Base-by-base conservation (phyloP, 2,113 vertebrate species). In the Danionella cerebrum region DNA sequence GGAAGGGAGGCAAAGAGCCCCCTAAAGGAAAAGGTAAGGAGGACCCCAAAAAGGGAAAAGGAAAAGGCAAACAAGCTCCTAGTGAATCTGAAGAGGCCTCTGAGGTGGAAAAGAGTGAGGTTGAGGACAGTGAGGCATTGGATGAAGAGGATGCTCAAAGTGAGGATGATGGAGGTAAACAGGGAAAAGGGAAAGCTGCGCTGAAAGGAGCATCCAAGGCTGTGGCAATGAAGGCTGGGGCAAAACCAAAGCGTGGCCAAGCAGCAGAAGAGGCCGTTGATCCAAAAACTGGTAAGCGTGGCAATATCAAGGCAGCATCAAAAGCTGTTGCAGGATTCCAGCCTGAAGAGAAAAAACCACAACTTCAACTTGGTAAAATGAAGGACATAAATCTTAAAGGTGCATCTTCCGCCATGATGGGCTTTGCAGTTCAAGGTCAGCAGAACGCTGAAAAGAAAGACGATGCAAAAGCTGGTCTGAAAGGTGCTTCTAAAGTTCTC, bases 81-180 rank as follows among this genome's bases (percentile, higher is more conserved):
- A 90, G 76, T 6, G 91, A 94, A 62, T 89, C 87, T 0, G 92
- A 93, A 55, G 90, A 93, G 24, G 86, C 82, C 18, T 90, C 89
- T 0, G 91, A 92, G 1, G 38, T 58, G 0, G 87, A 90, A 64
- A 84, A 83, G 60, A 75, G 76, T 38, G 84, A 83, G 42, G 44
- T 71, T 38, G 75, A 80, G 53, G 88, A 79, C 58, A 80, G 69
- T 0, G 83, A 86, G 14, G 50, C 50, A 6, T 58, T 77, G 42
- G 79, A 84, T 42, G 67, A 89, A 6, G 86, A 77, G 25, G 78
- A 76, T 22, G 69, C 82, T 50, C 78, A 77, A 2, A 85, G 71
- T 0, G 89, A 89, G 50, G 86, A 89, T 57, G 90, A 87, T 58
- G 79, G 82, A n/a, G 90, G 87, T 55, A 91, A 88, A 75, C 83